Evolutionary conservation across 2,888 invertebrate species (phyloP).

Genomic region (Sipha maydis): DNA sequence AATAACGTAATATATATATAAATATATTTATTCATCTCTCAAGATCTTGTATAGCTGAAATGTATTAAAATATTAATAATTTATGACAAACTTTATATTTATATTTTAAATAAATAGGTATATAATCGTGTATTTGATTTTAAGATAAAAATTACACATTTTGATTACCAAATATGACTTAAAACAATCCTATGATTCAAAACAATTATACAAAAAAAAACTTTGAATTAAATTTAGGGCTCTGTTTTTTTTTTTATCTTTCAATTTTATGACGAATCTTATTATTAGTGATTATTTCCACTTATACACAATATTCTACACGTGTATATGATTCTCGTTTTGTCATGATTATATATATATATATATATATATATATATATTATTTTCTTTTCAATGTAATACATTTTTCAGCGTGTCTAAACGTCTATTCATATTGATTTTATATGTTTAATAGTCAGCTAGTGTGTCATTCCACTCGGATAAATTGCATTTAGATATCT

Average conservation of each 20-base stretch:
- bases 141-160: background rate
- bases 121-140: too few species aligned
- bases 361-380: constrained; percentile 27
- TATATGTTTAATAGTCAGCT: constrained; percentile 27
- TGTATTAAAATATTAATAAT: too few species aligned
- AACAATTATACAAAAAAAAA: background rate
- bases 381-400: constrained; percentile 9
- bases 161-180: background rate
- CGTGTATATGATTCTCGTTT: constrained; percentile 8
- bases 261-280: constrained; percentile 20
- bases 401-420: constrained; percentile 50
- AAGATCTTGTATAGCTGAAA: too few species aligned
- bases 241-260: background rate
- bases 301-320: background rate
- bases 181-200: background rate
- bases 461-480: constrained; percentile 50
- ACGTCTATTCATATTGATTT: constrained; percentile 54
- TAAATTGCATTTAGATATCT: constrained; percentile 39
- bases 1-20: too few species aligned
- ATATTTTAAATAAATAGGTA: too few species aligned
- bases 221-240: constrained; percentile 6
- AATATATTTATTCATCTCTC: too few species aligned
- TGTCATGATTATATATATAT: constrained; percentile 25
- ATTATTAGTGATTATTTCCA: background rate
- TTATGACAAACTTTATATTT: too few species aligned